Percentiles rank a stretch among this genome's conserved stretches.
Conservation (phyloP, 2,797 vertebrate genomes). For the Hydrophis major region DNA sequence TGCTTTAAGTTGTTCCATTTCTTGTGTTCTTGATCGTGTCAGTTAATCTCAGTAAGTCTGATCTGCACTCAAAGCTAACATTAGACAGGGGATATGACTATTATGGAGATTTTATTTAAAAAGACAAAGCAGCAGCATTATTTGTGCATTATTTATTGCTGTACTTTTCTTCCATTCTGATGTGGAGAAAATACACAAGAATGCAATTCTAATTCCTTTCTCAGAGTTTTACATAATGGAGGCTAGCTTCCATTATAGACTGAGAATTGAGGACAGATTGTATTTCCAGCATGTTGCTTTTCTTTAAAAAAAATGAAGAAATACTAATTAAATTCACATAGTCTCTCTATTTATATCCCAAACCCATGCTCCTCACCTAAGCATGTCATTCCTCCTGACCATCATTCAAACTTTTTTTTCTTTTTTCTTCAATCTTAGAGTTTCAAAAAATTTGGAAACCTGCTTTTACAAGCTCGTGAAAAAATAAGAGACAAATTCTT, state of each 20-base stretch:
- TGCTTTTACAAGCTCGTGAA: neutral
- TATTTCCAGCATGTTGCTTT: neutral
- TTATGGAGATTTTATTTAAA: neutral
- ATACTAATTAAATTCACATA: neutral
- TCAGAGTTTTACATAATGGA: neutral
- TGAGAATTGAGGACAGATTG: neutral
- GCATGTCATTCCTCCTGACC: neutral
- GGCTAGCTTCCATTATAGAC: neutral
- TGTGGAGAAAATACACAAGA: neutral
- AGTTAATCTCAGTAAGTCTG: neutral
- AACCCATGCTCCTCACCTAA: neutral
- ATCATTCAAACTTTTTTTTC: neutral
- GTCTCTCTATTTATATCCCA: neutral
- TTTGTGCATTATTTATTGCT: neutral
- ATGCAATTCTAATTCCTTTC: neutral
- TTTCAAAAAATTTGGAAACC: neutral
- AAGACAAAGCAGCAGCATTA: neutral
- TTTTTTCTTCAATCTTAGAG: neutral
- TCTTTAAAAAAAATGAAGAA: neutral
- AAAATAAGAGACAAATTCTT: neutral
- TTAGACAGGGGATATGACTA: neutral
- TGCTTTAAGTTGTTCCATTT: neutral
- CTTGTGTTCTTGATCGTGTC: neutral
- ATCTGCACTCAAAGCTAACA: neutral
- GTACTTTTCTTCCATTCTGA: neutral